phyloP scores from a whole-genome alignment of 2,888 invertebrate species.

The Chirona hameri region DNA sequence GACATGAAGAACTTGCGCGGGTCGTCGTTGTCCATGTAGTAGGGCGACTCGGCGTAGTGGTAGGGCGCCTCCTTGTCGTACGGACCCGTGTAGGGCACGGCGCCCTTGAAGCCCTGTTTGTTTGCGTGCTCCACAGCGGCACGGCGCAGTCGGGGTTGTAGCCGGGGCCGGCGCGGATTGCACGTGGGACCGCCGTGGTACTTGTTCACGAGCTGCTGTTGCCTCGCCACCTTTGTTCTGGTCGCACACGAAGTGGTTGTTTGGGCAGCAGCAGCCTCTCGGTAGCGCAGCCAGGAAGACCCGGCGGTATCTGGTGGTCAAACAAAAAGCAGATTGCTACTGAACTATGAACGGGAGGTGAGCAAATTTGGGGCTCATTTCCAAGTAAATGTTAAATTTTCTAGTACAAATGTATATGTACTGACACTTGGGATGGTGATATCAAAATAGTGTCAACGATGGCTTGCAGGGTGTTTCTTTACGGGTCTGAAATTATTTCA shows the following conservation, averaged over 20 bases:
- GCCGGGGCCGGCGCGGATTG: background rate
- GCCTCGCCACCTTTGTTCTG: conserved; percentile 48
- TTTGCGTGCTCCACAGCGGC: background rate
- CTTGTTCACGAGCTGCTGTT: background rate
- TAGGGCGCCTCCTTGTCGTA: conserved; percentile 59
- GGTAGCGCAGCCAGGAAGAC: background rate
- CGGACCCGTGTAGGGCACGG: conserved; percentile 59
- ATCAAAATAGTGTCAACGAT: background rate
- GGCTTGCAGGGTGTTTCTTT: background rate
- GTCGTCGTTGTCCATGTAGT: conserved; percentile 62
- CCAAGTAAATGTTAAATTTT: background rate
- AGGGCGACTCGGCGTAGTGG: conserved; percentile 52
- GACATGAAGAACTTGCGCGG: conserved; percentile 59
- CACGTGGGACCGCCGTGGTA: background rate
- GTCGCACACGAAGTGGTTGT: conserved; percentile 57
- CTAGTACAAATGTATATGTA: background rate
- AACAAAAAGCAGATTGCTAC: too few species aligned
- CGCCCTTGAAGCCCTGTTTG: conserved; percentile 56
- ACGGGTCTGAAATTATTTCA: background rate
- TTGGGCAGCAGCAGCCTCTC: conserved; percentile 41
- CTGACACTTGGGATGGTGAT: background rate
- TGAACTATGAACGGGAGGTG: background rate
- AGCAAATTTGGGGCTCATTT: background rate
- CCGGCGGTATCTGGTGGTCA: background rate
- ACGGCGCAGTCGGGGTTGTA: background rate